Base-by-base conservation (phyloP, 2,113 vertebrate species). In the Cyphomyrus discorhynchus region DNA sequence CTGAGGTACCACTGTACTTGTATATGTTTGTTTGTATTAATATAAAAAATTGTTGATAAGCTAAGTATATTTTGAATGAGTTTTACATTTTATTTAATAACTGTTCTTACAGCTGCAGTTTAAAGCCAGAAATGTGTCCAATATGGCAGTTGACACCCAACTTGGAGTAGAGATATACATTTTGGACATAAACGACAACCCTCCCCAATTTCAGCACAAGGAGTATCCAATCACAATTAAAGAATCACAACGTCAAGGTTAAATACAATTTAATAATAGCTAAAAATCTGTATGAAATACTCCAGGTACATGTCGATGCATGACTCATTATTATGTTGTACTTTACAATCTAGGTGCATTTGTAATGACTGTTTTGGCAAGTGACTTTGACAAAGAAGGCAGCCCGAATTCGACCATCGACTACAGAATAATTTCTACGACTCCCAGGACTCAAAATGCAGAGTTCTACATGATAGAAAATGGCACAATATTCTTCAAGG, bases 401-500 rank as follows among this genome's bases (percentile, higher is more conserved):
- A 3, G 19, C 0, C 58, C 58, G 0, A 92, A 94, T 6, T 91
- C 89, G 2, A 88, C 2, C 0, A 93, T 95, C 85, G 2, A 45
- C 19, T 91, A 93, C 2, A 89, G n/a, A 1, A 93, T 96, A 49
- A 49, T 91, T 19, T 94, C 93, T 10, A 88, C 94, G 10, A 90
- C 45, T 3, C 95, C 95, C 3, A 3, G 45, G 21, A 88, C 92
- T 7, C 66, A 90, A 0, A 92, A 94, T 3, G 46, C 92, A 6
- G 91, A 95, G 86, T 96, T 96, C 90, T 92, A 89, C 89, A 27
- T 96, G 27, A 46, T 3, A 0, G 46, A 0, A 2, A 62, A 7
- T n/a, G 95, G 92, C 56, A 85, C 0, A 0, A 92, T 96, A 77
- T 92, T 83, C 50, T 95, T 96, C 58, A 94, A 91, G 56, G 96